A percentile compares a stretch with the other conserved stretches of the same genome.
phyloP scores from a whole-genome alignment of 2,888 invertebrate genomes.

The Geophilus truncorum region DNA sequence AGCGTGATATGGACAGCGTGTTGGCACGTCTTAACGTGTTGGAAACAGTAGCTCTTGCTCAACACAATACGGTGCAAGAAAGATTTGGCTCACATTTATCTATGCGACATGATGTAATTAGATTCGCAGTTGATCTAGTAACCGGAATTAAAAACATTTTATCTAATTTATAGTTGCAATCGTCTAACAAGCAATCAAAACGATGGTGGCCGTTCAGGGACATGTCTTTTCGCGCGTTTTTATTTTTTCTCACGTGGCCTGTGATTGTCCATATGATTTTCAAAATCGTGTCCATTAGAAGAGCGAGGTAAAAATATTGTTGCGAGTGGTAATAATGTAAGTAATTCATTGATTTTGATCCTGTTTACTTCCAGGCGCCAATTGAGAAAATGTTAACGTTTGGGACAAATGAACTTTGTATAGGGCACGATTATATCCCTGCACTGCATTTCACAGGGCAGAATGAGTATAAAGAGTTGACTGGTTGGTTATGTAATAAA shows the following conservation, averaged over 20 bases:
- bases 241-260: slow-evolving; percentile 63
- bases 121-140: not conserved
- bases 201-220: slow-evolving; percentile 61
- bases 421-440: no score
- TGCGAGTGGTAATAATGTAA: not conserved
- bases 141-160: not conserved
- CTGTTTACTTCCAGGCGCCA: not conserved
- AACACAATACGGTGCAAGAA: slow-evolving; percentile 37
- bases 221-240: slow-evolving; percentile 56
- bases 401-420: not conserved
- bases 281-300: slow-evolving; percentile 31
- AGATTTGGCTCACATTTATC: not conserved
- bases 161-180: not conserved
- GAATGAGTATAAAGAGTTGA: no score
- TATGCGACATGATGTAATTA: not conserved
- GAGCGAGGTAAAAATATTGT: not conserved
- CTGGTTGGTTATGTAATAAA: no score
- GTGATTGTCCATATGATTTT: slow-evolving; percentile 52
- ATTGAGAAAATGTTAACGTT: not conserved
- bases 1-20: slow-evolving; percentile 38
- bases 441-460: no score
- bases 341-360: no score
- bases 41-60: slow-evolving; percentile 37
- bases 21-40: slow-evolving; percentile 36
- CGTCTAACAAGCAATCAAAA: not conserved